Evolutionary conservation across 2,113 vertebrate species (phyloP), one percentile per base, ranked within the genome.

Genomic region (Tapirus terrestris): DNA sequence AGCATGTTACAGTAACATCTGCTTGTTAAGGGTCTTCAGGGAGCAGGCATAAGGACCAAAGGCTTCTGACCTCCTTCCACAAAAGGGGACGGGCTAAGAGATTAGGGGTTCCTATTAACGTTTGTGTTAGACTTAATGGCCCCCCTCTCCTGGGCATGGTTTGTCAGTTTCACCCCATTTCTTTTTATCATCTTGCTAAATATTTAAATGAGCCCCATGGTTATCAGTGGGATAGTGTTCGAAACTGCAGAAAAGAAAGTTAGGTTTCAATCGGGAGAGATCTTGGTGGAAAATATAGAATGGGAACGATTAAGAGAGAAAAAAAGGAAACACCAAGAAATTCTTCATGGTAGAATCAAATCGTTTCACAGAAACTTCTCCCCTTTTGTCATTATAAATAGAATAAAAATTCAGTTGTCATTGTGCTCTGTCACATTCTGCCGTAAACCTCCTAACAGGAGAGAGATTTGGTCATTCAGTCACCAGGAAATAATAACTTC

Each of bases 1-100:
- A 98, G 98, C 98, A 98, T 98, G 99, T 99, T 99, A 99, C 99
- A 99, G 99, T 99, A 99, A 99, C 99, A 99, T 99, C 99, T 99
- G 99, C 98, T 99, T 99, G 99, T 99, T 99, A 99, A 99, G 98
- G 99, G 98, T 98, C 99, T 98, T 98, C 81, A 92, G 98, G 98
- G 99, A 99, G 98, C 98, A 98, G 90, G 76, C 75, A 7, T 76
- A 77, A 98, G 98, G 99, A 99, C 98, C 98, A 98, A 99, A 99
- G 98, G 97, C 98, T 99, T 99, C 98, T 99, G 99, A 99, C 99
- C 99, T 99, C 97, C 94, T 89, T 98, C 97, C 97, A 96, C 23
- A 43, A 97, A 99, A 98, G 84, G 96, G 94, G 96, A 98, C 98
- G 98, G 97, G 98, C 94, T 77, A 90, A 98, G 98, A 99, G 98